phyloP scores from a whole-genome alignment of 1,140 invertebrate genomes.

The Rhizoglyphus robini region DNA sequence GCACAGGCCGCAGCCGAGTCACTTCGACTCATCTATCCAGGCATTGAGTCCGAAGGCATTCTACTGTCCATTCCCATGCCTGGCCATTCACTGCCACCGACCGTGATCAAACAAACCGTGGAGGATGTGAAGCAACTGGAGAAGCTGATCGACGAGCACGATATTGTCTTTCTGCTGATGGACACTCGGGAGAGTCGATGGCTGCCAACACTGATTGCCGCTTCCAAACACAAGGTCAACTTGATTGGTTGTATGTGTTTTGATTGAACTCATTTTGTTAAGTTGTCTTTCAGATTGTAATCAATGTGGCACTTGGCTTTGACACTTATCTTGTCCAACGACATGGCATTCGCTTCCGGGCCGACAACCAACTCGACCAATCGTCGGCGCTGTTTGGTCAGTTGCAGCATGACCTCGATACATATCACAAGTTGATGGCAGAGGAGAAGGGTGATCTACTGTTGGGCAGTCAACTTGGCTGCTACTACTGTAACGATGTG shows the following conservation, averaged over 20 bases:
- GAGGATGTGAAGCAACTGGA: slow-evolving; percentile 45
- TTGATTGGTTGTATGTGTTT: too few species aligned
- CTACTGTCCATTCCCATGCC: slow-evolving; percentile 91
- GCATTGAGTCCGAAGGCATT: slow-evolving; percentile 53
- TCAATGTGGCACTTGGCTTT: slow-evolving; percentile 93
- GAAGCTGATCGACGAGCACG: slow-evolving; percentile 58
- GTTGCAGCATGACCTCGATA: too few species aligned
- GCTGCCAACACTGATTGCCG: slow-evolving; percentile 83
- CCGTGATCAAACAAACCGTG: slow-evolving; percentile 42
- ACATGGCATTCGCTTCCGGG: slow-evolving; percentile 50
- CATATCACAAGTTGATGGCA: not conserved
- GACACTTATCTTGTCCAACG: slow-evolving; percentile 92
- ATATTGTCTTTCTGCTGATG: slow-evolving; percentile 82
- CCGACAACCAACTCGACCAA: not conserved
- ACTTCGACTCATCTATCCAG: slow-evolving; percentile 70
- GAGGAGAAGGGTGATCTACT: slow-evolving; percentile 31
- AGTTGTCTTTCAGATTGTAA: too few species aligned
- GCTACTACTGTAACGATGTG: slow-evolving; percentile 98
- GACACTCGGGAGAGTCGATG: slow-evolving; percentile 95
- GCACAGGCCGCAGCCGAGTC: slow-evolving; percentile 69
- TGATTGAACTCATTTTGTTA: too few species aligned
- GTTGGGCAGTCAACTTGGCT: slow-evolving; percentile 65
- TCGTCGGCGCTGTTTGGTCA: too few species aligned
- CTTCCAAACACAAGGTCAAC: slow-evolving; percentile 61
- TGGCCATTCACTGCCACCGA: slow-evolving; percentile 58